Evolutionary conservation across 2,113 vertebrate genomes (phyloP).

Genomic region (Psittacara wagleri): DNA sequence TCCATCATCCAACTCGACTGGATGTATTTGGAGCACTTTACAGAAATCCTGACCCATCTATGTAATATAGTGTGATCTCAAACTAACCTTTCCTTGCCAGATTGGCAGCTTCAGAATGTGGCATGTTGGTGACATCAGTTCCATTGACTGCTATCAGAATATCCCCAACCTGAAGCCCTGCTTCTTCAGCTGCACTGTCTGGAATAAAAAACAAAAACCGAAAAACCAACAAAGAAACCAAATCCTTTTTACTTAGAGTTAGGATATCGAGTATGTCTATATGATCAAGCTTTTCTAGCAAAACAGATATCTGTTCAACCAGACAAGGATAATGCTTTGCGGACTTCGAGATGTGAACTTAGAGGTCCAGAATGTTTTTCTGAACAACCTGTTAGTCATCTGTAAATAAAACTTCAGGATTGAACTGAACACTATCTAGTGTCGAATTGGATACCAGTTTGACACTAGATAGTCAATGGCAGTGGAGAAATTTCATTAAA

Average conservation of each 20-base stretch:
- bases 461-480: neutral
- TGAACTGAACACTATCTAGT: neutral
- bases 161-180: slow-evolving; percentile 86
- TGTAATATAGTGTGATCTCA: neutral
- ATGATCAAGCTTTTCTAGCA: neutral
- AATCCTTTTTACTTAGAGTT: neutral
- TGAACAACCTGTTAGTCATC: neutral
- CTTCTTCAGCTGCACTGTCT: slow-evolving; percentile 91
- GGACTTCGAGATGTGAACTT: rapidly evolving
- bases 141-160: slow-evolving; percentile 87
- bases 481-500: neutral
- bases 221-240: too few species aligned
- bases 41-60: neutral
- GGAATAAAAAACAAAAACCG: neutral
- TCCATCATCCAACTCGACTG: neutral
- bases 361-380: neutral
- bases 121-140: slow-evolving; percentile 85
- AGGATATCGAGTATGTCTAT: neutral
- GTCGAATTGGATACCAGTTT: neutral
- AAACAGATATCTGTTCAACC: neutral
- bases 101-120: slow-evolving; percentile 87
- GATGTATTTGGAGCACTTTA: neutral
- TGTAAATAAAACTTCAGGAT: neutral
- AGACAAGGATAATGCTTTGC: neutral
- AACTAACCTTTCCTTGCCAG: slow-evolving; percentile 84